Base-by-base conservation (phyloP, 53 echinoderm and acorn worm species). In the Antedon mediterranea region DNA sequence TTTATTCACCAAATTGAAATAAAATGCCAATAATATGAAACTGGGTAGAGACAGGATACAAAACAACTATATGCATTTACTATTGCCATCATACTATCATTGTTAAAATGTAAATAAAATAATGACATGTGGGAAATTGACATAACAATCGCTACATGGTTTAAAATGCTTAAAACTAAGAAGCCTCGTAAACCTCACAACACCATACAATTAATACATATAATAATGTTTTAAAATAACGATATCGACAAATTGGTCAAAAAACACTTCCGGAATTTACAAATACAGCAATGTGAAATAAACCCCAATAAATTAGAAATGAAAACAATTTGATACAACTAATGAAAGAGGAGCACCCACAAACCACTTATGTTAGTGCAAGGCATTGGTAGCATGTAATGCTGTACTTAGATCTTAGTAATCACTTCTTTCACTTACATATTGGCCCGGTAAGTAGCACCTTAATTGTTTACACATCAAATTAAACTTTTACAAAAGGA, bases 41-140 rank as follows among this genome's bases (percentile, higher is more conserved):
- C 57, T 57, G 57, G 57, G 15, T 26, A 8, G 57, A 57, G 57
- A 57, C 57, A 57, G 57, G 57, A 57, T 57, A 57, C 57, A 57
- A 57, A 57, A 57, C 57, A 57, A 57, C 57, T 57, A 57, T 57
- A 57, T 57, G 57, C 57, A 57, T 57, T 37, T 57, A 57, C 57
- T 57, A 57, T 57, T 57, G 57, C 57, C 57, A 57, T 57, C 57
- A 18, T 57, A 57, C 57, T 57, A 57, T 57, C 23, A n/a, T 57
- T 57, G 57, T 57, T 57, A 57, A 57, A 57, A 57, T 57, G 57
- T 57, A 57, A 57, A 57, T 57, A 57, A 57, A 57, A 57, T 57
- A 57, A 57, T 57, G 57, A 57, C 57, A 57, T 18, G 15, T 57
- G 57, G 57, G 57, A 23, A 57, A 57, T 57, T 18, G 14, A 57